A percentile compares a stretch with the other conserved stretches of the same genome.
These are phyloP conservation scores for Lethenteron reissneri DNA, from an alignment of 2,113 vertebrate species.

Conservation along the genomic window DNA sequence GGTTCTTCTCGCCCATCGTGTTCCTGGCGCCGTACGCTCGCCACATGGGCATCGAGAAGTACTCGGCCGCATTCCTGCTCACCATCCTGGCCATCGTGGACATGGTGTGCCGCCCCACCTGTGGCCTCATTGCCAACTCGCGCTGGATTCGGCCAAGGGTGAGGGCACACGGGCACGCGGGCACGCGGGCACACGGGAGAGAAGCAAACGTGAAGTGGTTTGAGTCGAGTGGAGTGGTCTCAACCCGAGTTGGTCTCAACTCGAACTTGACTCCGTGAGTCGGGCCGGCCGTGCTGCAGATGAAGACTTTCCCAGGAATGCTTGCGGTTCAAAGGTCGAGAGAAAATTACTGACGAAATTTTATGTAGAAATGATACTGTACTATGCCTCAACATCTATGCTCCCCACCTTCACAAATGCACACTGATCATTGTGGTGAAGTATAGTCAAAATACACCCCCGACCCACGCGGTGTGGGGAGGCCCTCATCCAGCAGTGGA, in stretches of 20 bases:
- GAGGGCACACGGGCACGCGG: background rate
- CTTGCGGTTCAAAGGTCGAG: too few species aligned
- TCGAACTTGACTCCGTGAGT: background rate
- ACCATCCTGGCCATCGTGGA: conserved; percentile 34
- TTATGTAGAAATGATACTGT: too few species aligned
- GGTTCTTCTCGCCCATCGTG: conserved; percentile 37
- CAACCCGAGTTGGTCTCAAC: background rate
- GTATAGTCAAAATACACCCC: too few species aligned
- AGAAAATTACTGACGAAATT: too few species aligned
- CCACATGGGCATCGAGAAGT: conserved; percentile 28
- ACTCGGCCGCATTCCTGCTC: conserved; percentile 35
- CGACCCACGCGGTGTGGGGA: too few species aligned
- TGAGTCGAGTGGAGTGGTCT: background rate
- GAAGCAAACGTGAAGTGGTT: background rate
- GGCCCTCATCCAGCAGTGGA: too few species aligned
- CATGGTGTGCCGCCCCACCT: conserved; percentile 32
- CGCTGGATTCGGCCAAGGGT: conserved; percentile 26
- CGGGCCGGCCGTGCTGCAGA: too few species aligned
- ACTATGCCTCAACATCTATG: too few species aligned
- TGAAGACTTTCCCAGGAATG: too few species aligned
- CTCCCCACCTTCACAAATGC: too few species aligned
- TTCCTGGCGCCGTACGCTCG: conserved; percentile 40
- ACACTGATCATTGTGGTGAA: too few species aligned
- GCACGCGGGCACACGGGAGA: background rate
- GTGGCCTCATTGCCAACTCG: conserved; percentile 34